Evolutionary conservation across 2,888 invertebrate species (phyloP), one percentile per base, ranked within the genome.

Genomic region (Epirrita christyi): DNA sequence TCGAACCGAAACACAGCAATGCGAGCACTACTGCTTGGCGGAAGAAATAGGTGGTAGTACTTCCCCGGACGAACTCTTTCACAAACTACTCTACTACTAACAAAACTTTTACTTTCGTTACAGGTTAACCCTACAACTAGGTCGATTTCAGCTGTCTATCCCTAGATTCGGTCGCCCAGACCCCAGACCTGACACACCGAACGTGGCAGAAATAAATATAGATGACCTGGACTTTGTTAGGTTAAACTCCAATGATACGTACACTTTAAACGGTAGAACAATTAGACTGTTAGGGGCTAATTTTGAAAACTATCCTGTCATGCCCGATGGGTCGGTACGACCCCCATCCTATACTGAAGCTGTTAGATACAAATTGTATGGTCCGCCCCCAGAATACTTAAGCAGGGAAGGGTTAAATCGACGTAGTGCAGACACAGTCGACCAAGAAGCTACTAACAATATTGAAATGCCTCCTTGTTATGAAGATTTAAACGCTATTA

Each of bases 331-430:
- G 0, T 70, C 69, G 2, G 61, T 56, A 0, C 59, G 84, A 0
- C 92, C 91, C 0, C 92, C 92, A 0, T 86, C 91, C 0, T 92
- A 92, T 46, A 85, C 80, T 0, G 91, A 92, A 43, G 86, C 87
- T 0, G 81, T 89, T 72, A 67, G 91, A 0, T 84, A 85, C 53
- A 91, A 91, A 36, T 61, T 80, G 2, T 84, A 81, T 40, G 93
- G 93, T 0, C 93, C 93, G 0, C 93, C 93, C 0, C 93, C 93
- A 0, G 84, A 86, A 3, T 88, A 88, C 56, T 42, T 86, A 0
- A 84, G 86, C 21, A 64, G 87, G 0, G 88, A 88, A 10, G 76
- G 73, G 0, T 55, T 88, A 0, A 77, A 85, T 28, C 53, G 59
- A 0, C 41, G 52, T 1, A 52, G 43, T 13, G 47, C 64, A 0